Evolutionary conservation across 2,888 invertebrate genomes (phyloP), one percentile per base, ranked within the genome.

Genomic region (Erebia epiphron): DNA sequence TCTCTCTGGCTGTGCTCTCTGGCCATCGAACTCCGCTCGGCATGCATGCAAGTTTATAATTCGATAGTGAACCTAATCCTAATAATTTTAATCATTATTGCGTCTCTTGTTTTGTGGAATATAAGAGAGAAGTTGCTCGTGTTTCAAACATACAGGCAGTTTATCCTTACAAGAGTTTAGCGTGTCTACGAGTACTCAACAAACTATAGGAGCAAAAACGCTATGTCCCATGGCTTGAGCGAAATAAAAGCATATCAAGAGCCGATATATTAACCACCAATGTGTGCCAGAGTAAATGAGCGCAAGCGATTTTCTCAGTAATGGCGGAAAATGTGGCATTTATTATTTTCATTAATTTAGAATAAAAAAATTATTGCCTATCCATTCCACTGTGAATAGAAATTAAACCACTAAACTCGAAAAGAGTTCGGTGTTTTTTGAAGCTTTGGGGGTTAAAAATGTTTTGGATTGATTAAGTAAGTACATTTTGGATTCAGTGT

Each of bases 231-330:
- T 50, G 46, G 58, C 72, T 80, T 80, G 68, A 4, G 68, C 79
- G 79, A 73, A 46, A 46, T 68, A 73, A 77, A 78, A 76, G 71
- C 79, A 77, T 80, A 83, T 83, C 84, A 80, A 81, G 79, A 79
- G 79, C 77, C 81, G 80, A 84, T 85, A 83, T 84, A 85, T 83
- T 81, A 82, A 81, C 78, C 78, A 75, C 71, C 73, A 70, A 75
- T 74, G 73, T 74, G 76, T 67, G 58, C 57, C 67, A 78, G 78
- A 75, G 78, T 80, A 80, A 84, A 83, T 82, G 67, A 57, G 79
- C 75, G 77, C 72, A 75, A 73, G 75, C 75, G 75, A 67, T 73
- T 75, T 78, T 71, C 71, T 68, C 70, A 64, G 52, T 63, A 68
- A 61, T 71, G 61, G 67, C 65, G 65, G 70, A 67, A 68, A 72